A percentile compares a stretch with the other conserved stretches of the same genome.
Evolutionary conservation across 2,113 vertebrate genomes (phyloP).

Genomic region (Plecturocebus donacophilus): DNA sequence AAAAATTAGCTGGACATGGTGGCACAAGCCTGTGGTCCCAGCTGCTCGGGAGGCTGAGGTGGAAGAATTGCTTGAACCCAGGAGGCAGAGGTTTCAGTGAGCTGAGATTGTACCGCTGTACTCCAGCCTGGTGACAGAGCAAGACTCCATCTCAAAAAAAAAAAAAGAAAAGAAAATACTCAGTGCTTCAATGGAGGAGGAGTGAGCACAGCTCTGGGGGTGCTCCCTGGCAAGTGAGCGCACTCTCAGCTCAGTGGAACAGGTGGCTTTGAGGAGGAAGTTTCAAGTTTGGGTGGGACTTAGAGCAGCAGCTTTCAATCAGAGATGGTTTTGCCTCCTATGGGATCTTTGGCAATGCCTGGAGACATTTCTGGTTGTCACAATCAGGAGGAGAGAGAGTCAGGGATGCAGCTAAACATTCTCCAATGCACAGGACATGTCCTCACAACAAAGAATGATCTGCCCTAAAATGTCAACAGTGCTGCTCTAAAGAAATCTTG

Average conservation of each 20-base stretch:
- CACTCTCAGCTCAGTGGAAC: background rate
- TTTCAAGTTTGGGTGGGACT: background rate
- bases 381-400: background rate
- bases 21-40: too few relatives aligned
- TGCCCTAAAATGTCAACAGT: background rate
- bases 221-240: too few relatives aligned
- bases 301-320: background rate
- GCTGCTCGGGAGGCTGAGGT: too few relatives aligned
- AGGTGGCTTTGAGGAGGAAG: background rate
- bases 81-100: too few relatives aligned
- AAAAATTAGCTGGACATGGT: too few relatives aligned
- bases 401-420: background rate
- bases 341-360: background rate
- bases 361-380: background rate
- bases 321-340: background rate
- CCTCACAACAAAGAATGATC: background rate
- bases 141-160: too few relatives aligned
- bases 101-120: too few relatives aligned
- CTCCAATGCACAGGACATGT: background rate
- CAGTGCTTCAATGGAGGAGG: background rate
- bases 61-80: too few relatives aligned
- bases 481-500: background rate
- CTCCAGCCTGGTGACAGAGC: too few relatives aligned
- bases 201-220: accelerated
- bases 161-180: background rate